phyloP scores from a whole-genome alignment of 92 coral and sea anemone genomes.

The Plumapathes pennacea region DNA sequence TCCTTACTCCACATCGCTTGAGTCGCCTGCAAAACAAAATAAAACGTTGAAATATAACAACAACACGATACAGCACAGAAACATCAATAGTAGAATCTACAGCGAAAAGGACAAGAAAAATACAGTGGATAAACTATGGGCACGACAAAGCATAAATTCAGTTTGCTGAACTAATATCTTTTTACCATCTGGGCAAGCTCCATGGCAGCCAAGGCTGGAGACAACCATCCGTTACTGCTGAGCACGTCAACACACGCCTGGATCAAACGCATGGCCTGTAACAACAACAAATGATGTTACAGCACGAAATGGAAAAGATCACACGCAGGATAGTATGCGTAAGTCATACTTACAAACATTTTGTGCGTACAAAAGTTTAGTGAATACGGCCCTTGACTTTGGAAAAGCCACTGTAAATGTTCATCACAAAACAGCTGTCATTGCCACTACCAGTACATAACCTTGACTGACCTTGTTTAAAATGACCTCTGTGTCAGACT shows the following conservation, averaged over 20 bases:
- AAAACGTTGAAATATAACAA: not conserved
- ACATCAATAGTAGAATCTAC: not conserved
- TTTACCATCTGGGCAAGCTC: constrained; percentile 98
- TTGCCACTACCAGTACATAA: too few relatives aligned
- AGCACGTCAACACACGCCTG: constrained; percentile 99
- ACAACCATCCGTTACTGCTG: constrained; percentile 98
- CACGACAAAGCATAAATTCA: too few relatives aligned
- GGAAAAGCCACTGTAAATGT: too few relatives aligned
- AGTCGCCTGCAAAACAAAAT: constrained; percentile 64
- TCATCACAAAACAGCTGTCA: too few relatives aligned
- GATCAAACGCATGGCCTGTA: constrained; percentile 92
- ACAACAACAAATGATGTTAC: not conserved
- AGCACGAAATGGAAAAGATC: too few relatives aligned
- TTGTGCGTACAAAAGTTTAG: too few relatives aligned
- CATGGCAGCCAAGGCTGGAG: constrained; percentile 99
- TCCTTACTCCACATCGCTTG: constrained; percentile 99
- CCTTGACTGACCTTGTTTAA: constrained; percentile 69
- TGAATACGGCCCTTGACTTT: too few relatives aligned
- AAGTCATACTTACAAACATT: too few relatives aligned
- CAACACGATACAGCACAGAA: not conserved
- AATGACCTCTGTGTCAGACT: constrained; percentile 94
- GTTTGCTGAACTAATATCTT: too few relatives aligned
- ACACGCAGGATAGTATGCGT: not conserved
- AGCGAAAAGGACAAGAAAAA: too few relatives aligned
- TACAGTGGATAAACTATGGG: too few relatives aligned